Conservation (phyloP, 2,888 invertebrate genomes). For the Phaonia tiefii region DNA sequence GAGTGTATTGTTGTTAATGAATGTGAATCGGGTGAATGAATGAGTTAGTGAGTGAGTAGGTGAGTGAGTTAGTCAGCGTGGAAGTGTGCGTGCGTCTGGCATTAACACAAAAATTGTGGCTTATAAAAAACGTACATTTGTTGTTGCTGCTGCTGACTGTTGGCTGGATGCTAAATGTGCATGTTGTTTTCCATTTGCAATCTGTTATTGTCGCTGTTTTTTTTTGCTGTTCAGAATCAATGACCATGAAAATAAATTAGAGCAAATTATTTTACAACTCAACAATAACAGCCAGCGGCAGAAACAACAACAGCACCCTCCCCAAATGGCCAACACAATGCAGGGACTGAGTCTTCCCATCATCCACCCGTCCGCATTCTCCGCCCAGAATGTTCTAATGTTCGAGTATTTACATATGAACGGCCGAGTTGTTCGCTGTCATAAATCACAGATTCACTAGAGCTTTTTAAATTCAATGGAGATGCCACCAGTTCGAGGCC, state of each 20-base stretch:
- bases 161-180: conserved; percentile 31
- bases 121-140: conserved; percentile 32
- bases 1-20: background rate
- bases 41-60: background rate
- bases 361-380: too few species aligned
- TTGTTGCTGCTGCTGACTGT: background rate
- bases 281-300: conserved; percentile 8
- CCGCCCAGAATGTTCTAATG: too few species aligned
- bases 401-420: conserved; percentile 6
- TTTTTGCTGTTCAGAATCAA: conserved; percentile 28
- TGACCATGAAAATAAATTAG: conserved; percentile 50
- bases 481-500: conserved; percentile 20
- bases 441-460: conserved; percentile 26
- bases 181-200: conserved; percentile 31
- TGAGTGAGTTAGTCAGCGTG: background rate
- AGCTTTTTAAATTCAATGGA: conserved; percentile 32
- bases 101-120: conserved; percentile 35
- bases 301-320: background rate
- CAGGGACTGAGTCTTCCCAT: background rate
- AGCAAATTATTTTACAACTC: conserved; percentile 49
- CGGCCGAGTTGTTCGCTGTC: conserved; percentile 5
- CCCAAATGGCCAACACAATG: background rate
- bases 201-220: conserved; percentile 35
- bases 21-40: too few species aligned
- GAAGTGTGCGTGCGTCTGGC: conserved; percentile 7